phyloP scores from a whole-genome alignment of 2,888 invertebrate genomes.

The Siphlonurus alternatus region DNA sequence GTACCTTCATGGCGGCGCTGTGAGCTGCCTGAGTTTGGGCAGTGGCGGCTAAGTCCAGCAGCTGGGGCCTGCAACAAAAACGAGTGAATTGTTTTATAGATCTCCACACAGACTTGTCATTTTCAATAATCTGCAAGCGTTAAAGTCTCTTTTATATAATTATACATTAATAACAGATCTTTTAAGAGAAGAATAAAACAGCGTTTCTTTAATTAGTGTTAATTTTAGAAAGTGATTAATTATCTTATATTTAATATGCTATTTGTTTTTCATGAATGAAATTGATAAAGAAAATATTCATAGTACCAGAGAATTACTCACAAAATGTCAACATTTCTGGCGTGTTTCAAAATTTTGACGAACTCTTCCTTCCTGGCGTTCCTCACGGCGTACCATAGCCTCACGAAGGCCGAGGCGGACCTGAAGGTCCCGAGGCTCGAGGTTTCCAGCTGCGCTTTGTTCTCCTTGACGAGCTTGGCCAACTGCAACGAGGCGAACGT shows the following conservation, averaged over 20 bases:
- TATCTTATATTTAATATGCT: too few relatives aligned
- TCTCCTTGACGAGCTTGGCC: slow-evolving; percentile 32
- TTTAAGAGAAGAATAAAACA: too few relatives aligned
- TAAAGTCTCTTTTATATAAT: background rate
- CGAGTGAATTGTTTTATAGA: too few relatives aligned
- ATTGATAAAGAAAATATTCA: too few relatives aligned
- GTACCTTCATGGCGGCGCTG: slow-evolving; percentile 44
- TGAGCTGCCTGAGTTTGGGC: slow-evolving; percentile 50
- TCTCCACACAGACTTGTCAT: background rate
- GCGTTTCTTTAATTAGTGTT: too few relatives aligned
- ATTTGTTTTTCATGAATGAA: too few relatives aligned
- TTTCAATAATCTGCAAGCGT: too few relatives aligned
- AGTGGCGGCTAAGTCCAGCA: slow-evolving; percentile 52
- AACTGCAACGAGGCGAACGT: too few relatives aligned
- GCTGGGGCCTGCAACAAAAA: slow-evolving; percentile 31
- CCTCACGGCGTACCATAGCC: slow-evolving; percentile 42
- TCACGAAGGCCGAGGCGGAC: slow-evolving; percentile 45
- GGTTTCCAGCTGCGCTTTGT: slow-evolving; percentile 33
- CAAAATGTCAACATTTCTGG: slow-evolving; percentile 37
- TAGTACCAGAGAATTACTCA: too few relatives aligned
- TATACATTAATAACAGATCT: too few relatives aligned
- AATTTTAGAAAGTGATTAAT: too few relatives aligned
- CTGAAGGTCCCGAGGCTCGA: slow-evolving; percentile 42
- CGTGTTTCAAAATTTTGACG: slow-evolving; percentile 34
- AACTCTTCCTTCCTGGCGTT: slow-evolving; percentile 40